A percentile compares a stretch with the other conserved stretches of the same genome.
Evolutionary conservation across 2,888 invertebrate species (phyloP).

Genomic region (Cantharis nigra): DNA sequence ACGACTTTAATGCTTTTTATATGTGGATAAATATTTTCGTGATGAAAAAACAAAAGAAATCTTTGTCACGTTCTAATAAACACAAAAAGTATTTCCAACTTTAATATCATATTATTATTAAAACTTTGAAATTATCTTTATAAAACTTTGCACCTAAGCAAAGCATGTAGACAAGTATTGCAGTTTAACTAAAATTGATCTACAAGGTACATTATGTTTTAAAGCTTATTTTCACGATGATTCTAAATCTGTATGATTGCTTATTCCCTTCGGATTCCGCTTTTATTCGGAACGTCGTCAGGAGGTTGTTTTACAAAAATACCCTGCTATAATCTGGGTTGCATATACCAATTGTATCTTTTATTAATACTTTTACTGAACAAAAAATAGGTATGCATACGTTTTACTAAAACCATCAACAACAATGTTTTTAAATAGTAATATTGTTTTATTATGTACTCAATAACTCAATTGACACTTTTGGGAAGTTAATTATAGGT

Average conservation of each 20-base stretch:
- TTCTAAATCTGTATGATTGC: not conserved
- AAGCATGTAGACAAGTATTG: not conserved
- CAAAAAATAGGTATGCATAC: too few relatives aligned
- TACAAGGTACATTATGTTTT: not conserved
- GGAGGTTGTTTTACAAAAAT: not conserved
- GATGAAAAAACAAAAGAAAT: not conserved
- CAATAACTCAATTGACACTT: too few relatives aligned
- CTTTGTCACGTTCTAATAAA: slow-evolving; percentile 3
- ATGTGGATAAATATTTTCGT: slow-evolving; percentile 7
- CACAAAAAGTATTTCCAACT: not conserved
- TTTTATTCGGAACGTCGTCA: not conserved
- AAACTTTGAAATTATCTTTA: not conserved
- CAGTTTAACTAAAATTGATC: not conserved
- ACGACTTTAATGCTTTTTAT: slow-evolving; percentile 1
- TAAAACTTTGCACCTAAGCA: not conserved
- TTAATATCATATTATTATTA: not conserved
- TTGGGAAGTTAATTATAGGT: too few relatives aligned
- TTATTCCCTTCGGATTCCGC: not conserved
- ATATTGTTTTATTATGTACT: too few relatives aligned
- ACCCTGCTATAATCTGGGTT: not conserved
- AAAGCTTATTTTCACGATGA: not conserved
- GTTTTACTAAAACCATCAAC: too few relatives aligned
- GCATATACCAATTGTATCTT: not conserved
- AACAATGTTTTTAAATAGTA: too few relatives aligned
- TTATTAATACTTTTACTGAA: not conserved